Evolutionary conservation across 2,888 invertebrate genomes (phyloP).

Genomic region (Ophion costatus): DNA sequence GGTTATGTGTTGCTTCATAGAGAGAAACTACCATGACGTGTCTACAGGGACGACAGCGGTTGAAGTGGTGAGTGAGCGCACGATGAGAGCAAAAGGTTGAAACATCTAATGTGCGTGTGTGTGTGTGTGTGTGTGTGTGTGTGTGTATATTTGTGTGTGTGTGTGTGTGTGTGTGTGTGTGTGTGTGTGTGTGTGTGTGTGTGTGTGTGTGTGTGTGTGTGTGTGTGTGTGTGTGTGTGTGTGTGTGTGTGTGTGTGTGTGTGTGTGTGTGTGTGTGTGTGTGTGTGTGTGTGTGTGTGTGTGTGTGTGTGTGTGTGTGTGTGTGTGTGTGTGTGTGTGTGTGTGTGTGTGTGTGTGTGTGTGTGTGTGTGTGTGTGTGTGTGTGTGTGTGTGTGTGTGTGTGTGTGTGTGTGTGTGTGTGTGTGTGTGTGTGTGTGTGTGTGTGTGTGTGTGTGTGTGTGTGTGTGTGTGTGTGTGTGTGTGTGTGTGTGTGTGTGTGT

Average conservation of each 20-base stretch:
- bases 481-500: not conserved
- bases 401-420: not conserved
- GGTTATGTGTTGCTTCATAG: conserved; percentile 54
- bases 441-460: not conserved
- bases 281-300: not conserved
- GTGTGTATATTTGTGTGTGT: not conserved
- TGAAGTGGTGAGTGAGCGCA: conserved; percentile 50
- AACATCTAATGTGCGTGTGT: conserved; percentile 18
- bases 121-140: conserved; percentile 13
- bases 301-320: not conserved
- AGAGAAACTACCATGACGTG: conserved; percentile 29
- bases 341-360: not conserved
- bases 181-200: not conserved
- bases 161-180: not conserved
- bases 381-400: not conserved
- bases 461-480: not conserved
- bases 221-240: not conserved
- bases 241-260: not conserved
- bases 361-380: not conserved
- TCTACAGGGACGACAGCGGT: conserved; percentile 33
- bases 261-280: not conserved
- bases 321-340: not conserved
- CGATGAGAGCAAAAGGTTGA: conserved; percentile 57
- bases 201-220: not conserved
- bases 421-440: not conserved